These are phyloP conservation scores for Scaeva pyrastri DNA, from an alignment of 2,888 invertebrate genomes.

Conservation along the genomic window DNA sequence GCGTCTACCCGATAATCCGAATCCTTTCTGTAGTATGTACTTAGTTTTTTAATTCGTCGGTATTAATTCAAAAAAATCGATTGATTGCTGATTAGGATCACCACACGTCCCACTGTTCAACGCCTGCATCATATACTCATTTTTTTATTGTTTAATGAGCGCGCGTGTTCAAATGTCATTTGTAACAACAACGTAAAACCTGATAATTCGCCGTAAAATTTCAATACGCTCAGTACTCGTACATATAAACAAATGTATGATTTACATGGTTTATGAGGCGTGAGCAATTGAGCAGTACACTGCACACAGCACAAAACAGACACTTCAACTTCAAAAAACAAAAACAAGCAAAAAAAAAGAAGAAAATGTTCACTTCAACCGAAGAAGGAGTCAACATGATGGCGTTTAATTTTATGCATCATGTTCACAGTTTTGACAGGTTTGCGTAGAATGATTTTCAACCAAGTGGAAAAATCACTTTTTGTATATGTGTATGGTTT, in stretches of 20 bases:
- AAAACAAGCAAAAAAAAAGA: no score
- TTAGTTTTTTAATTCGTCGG: no score
- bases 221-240: slow-evolving; percentile 12
- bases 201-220: slow-evolving; percentile 45
- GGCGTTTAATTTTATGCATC: slow-evolving; percentile 28
- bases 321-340: slow-evolving; percentile 10
- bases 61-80: no score
- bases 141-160: slow-evolving; percentile 1
- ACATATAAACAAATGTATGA: slow-evolving; percentile 6
- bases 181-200: background rate
- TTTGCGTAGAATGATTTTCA: slow-evolving; percentile 31
- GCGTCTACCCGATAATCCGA: no score
- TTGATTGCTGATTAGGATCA: no score
- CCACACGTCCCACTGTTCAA: background rate
- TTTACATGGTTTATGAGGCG: slow-evolving; percentile 69
- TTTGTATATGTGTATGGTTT: background rate
- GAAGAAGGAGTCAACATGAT: slow-evolving; percentile 16
- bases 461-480: slow-evolving; percentile 44
- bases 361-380: slow-evolving; percentile 25
- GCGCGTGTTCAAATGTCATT: slow-evolving; percentile 56
- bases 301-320: slow-evolving; percentile 30
- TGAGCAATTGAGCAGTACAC: slow-evolving; percentile 51
- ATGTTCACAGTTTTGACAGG: slow-evolving; percentile 57
- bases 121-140: background rate
- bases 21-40: no score